phyloP scores from a whole-genome alignment of 2,797 vertebrate species.

The Sebastes oblongus region DNA sequence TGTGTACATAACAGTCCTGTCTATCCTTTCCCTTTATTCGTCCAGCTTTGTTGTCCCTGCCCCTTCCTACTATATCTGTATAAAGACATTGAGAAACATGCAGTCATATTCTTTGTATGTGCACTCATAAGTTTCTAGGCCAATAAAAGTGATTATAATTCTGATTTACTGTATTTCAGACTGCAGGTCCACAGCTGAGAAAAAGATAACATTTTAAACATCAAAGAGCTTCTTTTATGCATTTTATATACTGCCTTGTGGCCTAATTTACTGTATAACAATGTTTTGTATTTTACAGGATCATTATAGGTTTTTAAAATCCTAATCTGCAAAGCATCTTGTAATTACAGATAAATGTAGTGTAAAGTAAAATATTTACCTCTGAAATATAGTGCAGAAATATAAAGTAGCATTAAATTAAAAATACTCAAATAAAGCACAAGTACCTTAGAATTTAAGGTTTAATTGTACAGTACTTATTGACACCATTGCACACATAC shows the following conservation, averaged over 20 bases:
- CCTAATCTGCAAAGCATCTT: not conserved
- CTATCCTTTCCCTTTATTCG: no score
- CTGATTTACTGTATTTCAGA: not conserved
- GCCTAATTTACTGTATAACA: not conserved
- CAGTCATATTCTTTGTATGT: no score
- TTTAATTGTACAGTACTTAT: not conserved
- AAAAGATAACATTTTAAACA: not conserved
- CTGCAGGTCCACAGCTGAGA: not conserved
- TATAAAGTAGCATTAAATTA: not conserved
- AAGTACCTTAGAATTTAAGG: not conserved
- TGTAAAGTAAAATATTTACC: not conserved
- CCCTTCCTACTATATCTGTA: accelerated
- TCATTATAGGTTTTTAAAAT: not conserved
- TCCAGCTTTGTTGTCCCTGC: no score
- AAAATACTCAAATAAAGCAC: not conserved
- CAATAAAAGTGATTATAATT: not conserved
- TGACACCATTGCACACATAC: not conserved
- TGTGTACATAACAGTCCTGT: no score
- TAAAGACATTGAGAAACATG: no score
- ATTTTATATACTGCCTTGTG: not conserved
- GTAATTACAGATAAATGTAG: not conserved
- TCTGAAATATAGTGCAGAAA: not conserved
- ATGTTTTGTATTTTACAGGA: not conserved
- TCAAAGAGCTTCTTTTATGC: not conserved
- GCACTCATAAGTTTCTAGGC: no score